A percentile compares a stretch with the other conserved stretches of the same genome.
These are phyloP conservation scores for Heliconius hewitsoni DNA, from an alignment of 1,140 invertebrate genomes.

Conservation along the genomic window DNA sequence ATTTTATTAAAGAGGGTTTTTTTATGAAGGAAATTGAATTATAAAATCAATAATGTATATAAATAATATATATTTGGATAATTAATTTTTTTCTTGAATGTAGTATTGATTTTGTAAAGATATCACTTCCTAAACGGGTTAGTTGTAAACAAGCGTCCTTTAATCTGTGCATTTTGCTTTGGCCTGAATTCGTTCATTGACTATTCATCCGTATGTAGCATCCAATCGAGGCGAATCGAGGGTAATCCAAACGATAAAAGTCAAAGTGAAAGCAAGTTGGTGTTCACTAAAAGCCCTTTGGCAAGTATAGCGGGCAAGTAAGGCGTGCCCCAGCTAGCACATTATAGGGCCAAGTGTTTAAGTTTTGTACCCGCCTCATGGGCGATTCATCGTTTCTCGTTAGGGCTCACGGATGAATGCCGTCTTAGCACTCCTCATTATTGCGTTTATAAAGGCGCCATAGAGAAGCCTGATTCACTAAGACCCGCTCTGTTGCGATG, in stretches of 20 bases:
- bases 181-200: slow-evolving; percentile 68
- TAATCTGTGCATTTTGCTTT: slow-evolving; percentile 59
- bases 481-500: slow-evolving; percentile 68
- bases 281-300: slow-evolving; percentile 71
- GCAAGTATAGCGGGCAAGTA: slow-evolving; percentile 49
- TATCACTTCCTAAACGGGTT: slow-evolving; percentile 50
- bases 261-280: slow-evolving; percentile 70
- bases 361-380: slow-evolving; percentile 76
- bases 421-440: slow-evolving; percentile 78
- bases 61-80: too few relatives aligned
- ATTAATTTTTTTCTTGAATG: background rate
- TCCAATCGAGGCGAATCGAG: slow-evolving; percentile 59
- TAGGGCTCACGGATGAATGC: slow-evolving; percentile 71
- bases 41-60: too few relatives aligned
- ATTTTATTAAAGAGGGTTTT: background rate
- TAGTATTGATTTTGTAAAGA: background rate
- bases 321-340: slow-evolving; percentile 42
- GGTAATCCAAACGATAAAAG: slow-evolving; percentile 67
- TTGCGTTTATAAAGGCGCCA: slow-evolving; percentile 80
- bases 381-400: slow-evolving; percentile 76
- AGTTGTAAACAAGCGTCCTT: slow-evolving; percentile 56
- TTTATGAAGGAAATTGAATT: background rate
- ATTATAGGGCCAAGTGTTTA: slow-evolving; percentile 67
- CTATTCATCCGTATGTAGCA: slow-evolving; percentile 63
- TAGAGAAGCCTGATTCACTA: slow-evolving; percentile 75